These are phyloP conservation scores for Sphaerophoria taeniata DNA, from an alignment of 2,888 invertebrate species.

Conservation along the genomic window DNA sequence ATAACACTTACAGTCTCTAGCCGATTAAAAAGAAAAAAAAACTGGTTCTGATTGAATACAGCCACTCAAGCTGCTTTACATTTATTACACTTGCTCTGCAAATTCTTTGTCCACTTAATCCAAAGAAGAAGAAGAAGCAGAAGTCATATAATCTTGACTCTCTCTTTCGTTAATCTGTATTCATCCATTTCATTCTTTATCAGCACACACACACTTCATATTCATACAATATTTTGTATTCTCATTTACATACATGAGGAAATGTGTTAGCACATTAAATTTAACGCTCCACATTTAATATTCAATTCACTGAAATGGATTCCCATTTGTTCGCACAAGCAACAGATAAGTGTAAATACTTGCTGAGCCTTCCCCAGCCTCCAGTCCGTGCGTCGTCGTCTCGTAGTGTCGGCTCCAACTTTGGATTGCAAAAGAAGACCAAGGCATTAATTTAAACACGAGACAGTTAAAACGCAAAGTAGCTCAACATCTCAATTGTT, in stretches of 20 bases:
- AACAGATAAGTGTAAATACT: slow-evolving; percentile 15
- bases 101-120: slow-evolving; percentile 27
- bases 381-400: not conserved
- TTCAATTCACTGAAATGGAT: slow-evolving; percentile 60
- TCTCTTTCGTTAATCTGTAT: not conserved
- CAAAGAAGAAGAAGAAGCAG: slow-evolving; percentile 16
- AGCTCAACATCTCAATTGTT: slow-evolving; percentile 73
- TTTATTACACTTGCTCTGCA: slow-evolving; percentile 30
- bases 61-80: not conserved
- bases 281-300: slow-evolving; percentile 67
- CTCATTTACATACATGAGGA: slow-evolving; percentile 23
- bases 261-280: slow-evolving; percentile 61
- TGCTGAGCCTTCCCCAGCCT: not conserved
- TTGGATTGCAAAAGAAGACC: not conserved
- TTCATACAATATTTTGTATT: not conserved
- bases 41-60: too few species aligned
- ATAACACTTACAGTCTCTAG: too few species aligned
- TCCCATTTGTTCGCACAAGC: slow-evolving; percentile 24
- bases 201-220: slow-evolving; percentile 11
- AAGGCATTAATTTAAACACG: slow-evolving; percentile 56
- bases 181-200: slow-evolving; percentile 7
- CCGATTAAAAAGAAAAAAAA: not conserved
- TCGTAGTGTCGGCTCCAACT: too few species aligned
- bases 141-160: not conserved
- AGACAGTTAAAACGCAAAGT: slow-evolving; percentile 69